These are phyloP conservation scores for Apantesis nais DNA, from an alignment of 2,888 invertebrate genomes.

Conservation along the genomic window DNA sequence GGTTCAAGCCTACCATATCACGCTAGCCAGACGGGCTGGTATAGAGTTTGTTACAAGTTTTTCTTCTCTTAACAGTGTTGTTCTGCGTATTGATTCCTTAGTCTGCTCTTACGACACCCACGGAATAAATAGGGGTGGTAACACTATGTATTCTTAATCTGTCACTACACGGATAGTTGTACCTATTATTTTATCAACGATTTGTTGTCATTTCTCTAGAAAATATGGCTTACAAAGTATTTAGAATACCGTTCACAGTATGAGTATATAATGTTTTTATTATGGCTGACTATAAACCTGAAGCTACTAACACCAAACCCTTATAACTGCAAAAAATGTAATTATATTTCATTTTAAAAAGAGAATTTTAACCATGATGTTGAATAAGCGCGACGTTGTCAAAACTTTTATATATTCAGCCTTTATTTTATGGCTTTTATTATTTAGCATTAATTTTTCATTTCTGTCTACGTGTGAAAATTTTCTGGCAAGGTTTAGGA, in stretches of 20 bases:
- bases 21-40: no score
- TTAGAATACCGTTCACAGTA: background rate
- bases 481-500: background rate
- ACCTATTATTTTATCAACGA: no score
- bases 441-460: slow-evolving; percentile 14
- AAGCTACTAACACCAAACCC: slow-evolving; percentile 1
- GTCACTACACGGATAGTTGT: no score
- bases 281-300: slow-evolving; percentile 2
- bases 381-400: slow-evolving; percentile 10
- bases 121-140: no score
- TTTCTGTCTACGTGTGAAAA: slow-evolving; percentile 2
- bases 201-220: no score
- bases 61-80: no score
- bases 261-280: background rate
- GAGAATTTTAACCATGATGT: slow-evolving; percentile 7
- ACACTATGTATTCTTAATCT: no score
- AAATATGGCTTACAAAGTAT: no score
- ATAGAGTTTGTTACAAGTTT: no score
- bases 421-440: slow-evolving; percentile 9
- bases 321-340: slow-evolving; percentile 14
- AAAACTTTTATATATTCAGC: slow-evolving; percentile 12
- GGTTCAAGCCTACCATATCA: no score
- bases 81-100: no score
- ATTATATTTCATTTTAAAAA: slow-evolving; percentile 17
- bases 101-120: no score